These are phyloP conservation scores for Eptesicus fuscus DNA, from an alignment of 2,113 vertebrate genomes.

Conservation along the genomic window DNA sequence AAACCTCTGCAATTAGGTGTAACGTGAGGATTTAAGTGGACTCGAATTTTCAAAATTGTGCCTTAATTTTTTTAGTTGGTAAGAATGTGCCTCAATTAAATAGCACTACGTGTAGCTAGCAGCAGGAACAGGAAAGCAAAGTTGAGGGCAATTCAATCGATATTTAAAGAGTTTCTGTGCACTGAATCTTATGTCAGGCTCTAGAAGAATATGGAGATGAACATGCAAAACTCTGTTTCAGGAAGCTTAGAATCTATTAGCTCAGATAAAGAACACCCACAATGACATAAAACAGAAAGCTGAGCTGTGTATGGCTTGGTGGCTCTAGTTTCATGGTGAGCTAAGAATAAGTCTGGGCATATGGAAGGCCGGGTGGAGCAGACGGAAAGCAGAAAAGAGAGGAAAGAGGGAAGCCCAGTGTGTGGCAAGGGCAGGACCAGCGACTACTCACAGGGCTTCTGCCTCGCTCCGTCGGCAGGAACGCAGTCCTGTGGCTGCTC, in stretches of 20 bases:
- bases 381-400: not conserved
- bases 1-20: not conserved
- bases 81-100: constrained; percentile 12
- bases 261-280: not conserved
- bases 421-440: too few relatives aligned
- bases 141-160: not conserved
- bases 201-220: not conserved
- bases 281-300: not conserved
- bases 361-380: not conserved
- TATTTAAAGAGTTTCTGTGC: not conserved
- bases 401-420: not conserved
- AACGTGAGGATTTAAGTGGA: constrained; percentile 39
- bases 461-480: not conserved
- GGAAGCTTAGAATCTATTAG: not conserved
- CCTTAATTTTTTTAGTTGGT: constrained; percentile 21
- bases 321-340: not conserved
- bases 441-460: too few relatives aligned
- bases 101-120: not conserved
- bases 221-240: not conserved
- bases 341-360: not conserved
- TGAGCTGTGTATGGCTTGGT: not conserved
- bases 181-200: not conserved
- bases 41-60: constrained; percentile 49
- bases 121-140: not conserved
- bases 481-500: not conserved